A percentile compares a stretch with the other conserved stretches of the same genome.
These are phyloP conservation scores for Epinephelus cyanopodus DNA, from an alignment of 2,113 vertebrate genomes.

Conservation along the genomic window DNA sequence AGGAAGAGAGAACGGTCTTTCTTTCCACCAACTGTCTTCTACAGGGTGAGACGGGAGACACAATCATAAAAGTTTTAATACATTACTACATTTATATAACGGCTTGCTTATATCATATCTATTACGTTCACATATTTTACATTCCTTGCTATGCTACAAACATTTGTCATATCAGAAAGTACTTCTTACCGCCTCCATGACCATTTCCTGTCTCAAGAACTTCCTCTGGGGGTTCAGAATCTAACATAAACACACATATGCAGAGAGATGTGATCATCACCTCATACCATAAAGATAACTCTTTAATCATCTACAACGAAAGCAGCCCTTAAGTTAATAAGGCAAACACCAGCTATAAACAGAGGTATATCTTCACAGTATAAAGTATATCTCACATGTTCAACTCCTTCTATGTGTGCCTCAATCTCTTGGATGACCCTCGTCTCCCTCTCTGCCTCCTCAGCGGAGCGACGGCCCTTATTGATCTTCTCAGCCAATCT, in stretches of 20 bases:
- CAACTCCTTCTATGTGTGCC: constrained; percentile 97
- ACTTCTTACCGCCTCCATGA: constrained; percentile 94
- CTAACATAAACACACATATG: constrained; percentile 76
- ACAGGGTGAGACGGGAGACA: constrained; percentile 26
- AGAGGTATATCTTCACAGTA: neutral
- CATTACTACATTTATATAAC: neutral
- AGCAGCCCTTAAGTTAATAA: neutral
- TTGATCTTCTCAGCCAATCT: constrained; percentile 96
- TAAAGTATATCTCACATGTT: constrained; percentile 87
- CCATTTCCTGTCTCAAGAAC: constrained; percentile 98
- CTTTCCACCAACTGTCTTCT: constrained; percentile 96
- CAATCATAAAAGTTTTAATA: neutral
- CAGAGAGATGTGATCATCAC: neutral
- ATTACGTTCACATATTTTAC: neutral
- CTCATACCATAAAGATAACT: neutral
- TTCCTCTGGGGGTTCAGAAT: constrained; percentile 95
- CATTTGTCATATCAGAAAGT: neutral
- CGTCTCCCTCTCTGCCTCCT: constrained; percentile 95
- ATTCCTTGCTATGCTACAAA: neutral
- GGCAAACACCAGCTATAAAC: neutral
- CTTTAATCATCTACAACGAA: neutral
- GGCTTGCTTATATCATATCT: neutral
- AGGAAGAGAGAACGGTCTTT: constrained; percentile 99
- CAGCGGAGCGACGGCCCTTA: constrained; percentile 93
- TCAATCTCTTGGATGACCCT: constrained; percentile 98